These are phyloP conservation scores for Galbula dea DNA, from an alignment of 2,113 vertebrate genomes.

Conservation along the genomic window DNA sequence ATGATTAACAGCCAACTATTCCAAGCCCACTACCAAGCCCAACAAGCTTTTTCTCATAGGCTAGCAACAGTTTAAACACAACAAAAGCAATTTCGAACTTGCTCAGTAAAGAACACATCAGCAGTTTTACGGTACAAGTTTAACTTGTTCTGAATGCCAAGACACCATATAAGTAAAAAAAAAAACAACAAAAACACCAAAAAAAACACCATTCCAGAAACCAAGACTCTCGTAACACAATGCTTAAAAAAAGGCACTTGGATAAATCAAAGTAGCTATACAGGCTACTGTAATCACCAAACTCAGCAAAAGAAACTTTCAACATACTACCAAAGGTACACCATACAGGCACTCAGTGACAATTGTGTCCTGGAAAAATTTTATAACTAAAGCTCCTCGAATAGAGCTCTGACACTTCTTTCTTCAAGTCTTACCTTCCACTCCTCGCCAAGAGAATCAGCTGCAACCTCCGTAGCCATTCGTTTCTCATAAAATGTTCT, in stretches of 20 bases:
- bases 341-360: rapidly evolving
- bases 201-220: not conserved
- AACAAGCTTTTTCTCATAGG: rapidly evolving
- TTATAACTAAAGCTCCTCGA: rapidly evolving
- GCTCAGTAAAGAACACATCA: rapidly evolving
- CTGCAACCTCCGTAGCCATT: conserved; percentile 93
- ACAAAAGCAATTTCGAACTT: rapidly evolving
- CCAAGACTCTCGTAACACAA: not conserved
- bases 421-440: conserved; percentile 86
- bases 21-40: not conserved
- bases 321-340: rapidly evolving
- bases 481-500: conserved; percentile 96
- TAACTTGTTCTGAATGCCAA: not conserved
- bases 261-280: rapidly evolving
- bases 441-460: conserved; percentile 93
- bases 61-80: not conserved
- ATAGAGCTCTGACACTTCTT: not conserved
- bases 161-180: rapidly evolving
- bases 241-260: rapidly evolving
- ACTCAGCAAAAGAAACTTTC: rapidly evolving
- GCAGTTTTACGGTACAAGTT: rapidly evolving
- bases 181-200: not conserved
- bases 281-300: rapidly evolving
- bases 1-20: not conserved
- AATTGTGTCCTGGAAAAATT: rapidly evolving